Evolutionary conservation across 2,888 invertebrate species (phyloP).

Genomic region (Drosophila picticornis): DNA sequence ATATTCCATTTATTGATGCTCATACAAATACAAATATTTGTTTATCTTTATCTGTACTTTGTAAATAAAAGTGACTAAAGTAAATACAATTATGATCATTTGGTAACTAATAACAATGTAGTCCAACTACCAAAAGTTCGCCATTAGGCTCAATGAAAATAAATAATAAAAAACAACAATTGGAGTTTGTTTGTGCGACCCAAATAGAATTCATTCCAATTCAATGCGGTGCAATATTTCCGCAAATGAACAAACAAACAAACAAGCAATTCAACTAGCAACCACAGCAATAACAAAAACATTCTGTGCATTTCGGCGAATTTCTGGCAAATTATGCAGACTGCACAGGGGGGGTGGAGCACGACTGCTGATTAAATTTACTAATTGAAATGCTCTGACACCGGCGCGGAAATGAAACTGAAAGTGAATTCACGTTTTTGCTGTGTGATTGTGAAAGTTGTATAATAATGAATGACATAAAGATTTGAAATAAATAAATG

Average conservation of each 20-base stretch:
- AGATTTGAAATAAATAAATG: not conserved
- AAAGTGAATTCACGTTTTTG: not conserved
- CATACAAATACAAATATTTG: not conserved
- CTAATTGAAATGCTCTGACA: constrained; percentile 66
- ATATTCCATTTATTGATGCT: not conserved
- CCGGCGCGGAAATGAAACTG: not conserved
- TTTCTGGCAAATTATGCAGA: constrained; percentile 42
- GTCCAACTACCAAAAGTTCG: constrained; percentile 5
- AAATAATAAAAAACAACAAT: constrained; percentile 20
- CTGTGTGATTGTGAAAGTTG: not conserved
- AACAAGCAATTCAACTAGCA: constrained; percentile 2
- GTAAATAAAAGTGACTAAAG: not conserved
- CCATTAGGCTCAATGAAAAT: constrained; percentile 8
- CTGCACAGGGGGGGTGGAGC: not conserved
- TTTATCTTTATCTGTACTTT: not conserved
- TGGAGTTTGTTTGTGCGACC: constrained; percentile 52
- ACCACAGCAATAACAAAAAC: constrained; percentile 25
- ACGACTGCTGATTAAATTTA: constrained; percentile 54
- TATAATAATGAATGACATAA: not conserved
- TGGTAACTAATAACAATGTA: constrained; percentile 28
- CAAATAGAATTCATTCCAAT: constrained; percentile 53
- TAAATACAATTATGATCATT: constrained; percentile 9
- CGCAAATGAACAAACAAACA: constrained; percentile 57
- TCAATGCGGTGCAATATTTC: constrained; percentile 55
- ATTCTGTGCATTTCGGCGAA: constrained; percentile 53